Base-by-base conservation (phyloP, 2,888 invertebrate genomes). In the Nephrotoma guestfalica region DNA sequence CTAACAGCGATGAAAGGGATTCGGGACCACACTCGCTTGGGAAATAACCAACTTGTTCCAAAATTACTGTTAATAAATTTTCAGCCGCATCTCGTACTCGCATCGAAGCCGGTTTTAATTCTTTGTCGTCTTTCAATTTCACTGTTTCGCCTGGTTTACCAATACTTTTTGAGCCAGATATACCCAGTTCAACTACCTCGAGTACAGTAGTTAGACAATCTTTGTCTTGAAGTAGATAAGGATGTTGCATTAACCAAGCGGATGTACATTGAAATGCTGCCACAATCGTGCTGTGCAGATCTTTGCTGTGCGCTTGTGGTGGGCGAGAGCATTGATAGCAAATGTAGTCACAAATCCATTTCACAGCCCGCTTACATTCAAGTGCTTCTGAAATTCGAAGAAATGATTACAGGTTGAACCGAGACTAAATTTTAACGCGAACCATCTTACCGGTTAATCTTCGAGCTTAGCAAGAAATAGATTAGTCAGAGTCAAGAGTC, bases 271-370 rank as follows among this genome's bases (percentile, higher is more conserved):
- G 93, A 93, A 98, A 97, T 87, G 99, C 95, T 88, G 97, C 96
- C 89, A 99, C 97, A 88, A 97, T 97, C 86, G 97, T 96, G 40
- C 98, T 98, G 92, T 99, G 98, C 88, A 97, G 93, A 93, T 97
- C 97, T 91, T 97, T 96, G 86, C 97, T 97, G 92, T 98, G 98
- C 83, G 96, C 97, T 87, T 95, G 98, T 86, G 97, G 99, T 86
- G 98, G 99, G 88, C 98, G 95, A 89, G 96, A 96, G 92, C 98
- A 98, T 91, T 98, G 98, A 91, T 96, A 96, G 86, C 97, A 95
- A 89, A 99, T 98, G 92, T 99, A 99, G 93, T 99, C 98, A 92
- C 99, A 99, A 87, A 99, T 94, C 97, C 98, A 99, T 89, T 98
- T 98, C 40, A 99, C 98, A 13, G 97, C 97, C 89, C 97, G 93